Conservation (phyloP, 2,113 vertebrate species). For the Enhydra lutris region DNA sequence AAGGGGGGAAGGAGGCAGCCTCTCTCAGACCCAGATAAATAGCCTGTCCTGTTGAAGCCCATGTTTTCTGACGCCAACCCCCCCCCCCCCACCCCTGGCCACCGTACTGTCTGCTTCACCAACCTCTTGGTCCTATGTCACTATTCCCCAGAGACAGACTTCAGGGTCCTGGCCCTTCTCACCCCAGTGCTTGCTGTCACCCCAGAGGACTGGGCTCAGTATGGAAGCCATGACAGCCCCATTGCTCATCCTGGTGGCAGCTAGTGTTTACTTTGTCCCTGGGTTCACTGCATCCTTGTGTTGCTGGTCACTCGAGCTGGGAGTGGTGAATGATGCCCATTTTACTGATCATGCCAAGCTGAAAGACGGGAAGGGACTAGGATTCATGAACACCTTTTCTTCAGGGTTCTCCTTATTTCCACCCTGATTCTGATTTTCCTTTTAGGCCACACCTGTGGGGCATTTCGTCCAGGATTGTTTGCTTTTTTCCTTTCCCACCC, state of each 20-base stretch:
- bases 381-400: not conserved
- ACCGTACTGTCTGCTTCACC: not conserved
- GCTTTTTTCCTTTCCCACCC: not conserved
- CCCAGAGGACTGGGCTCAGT: not conserved
- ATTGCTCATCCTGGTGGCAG: no score
- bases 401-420: not conserved
- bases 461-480: not conserved
- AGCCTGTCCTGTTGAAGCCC: not conserved
- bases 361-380: not conserved
- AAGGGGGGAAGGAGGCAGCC: not conserved
- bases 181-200: not conserved
- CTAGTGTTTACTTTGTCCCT: not conserved
- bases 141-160: not conserved
- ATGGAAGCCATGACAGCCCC: not conserved
- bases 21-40: not conserved
- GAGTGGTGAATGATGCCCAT: not conserved
- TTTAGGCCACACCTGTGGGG: not conserved
- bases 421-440: not conserved
- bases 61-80: not conserved
- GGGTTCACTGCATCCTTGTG: not conserved
- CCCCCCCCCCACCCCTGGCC: accelerated
- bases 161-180: not conserved
- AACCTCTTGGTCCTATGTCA: no score
- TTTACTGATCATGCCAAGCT: not conserved
- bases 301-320: not conserved